Evolutionary conservation across 1,140 invertebrate genomes (phyloP).

Genomic region (Brachionus rubens): DNA sequence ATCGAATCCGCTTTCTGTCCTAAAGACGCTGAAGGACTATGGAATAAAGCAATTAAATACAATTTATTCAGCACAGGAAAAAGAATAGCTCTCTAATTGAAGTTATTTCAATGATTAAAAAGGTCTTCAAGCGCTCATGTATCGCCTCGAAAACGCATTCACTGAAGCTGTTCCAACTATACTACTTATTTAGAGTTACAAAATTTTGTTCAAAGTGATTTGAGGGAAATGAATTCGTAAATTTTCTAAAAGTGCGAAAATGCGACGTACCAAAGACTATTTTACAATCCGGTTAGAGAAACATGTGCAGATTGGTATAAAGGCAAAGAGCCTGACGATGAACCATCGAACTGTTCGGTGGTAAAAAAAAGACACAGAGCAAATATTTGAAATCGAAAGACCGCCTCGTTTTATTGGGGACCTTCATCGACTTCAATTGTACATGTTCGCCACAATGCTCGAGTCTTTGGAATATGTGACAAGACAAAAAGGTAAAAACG

Average conservation of each 20-base stretch:
- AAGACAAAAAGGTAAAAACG: constrained; percentile 75
- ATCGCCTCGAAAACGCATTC: constrained; percentile 94
- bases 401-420: constrained; percentile 32
- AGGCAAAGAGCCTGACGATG: constrained; percentile 76
- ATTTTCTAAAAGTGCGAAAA: constrained; percentile 95
- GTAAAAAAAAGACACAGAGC: constrained; percentile 89
- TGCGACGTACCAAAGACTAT: constrained; percentile 79
- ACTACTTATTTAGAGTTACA: constrained; percentile 95
- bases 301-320: constrained; percentile 93
- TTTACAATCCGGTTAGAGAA: constrained; percentile 86
- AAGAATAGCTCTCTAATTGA: constrained; percentile 96
- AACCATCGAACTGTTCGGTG: constrained; percentile 85
- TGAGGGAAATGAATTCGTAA: constrained; percentile 90
- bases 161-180: constrained; percentile 86
- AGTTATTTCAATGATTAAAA: constrained; percentile 99
- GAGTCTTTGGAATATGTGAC: constrained; percentile 94
- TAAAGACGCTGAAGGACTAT: constrained; percentile 95
- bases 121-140: constrained; percentile 93
- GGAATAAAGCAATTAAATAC: constrained; percentile 92
- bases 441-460: constrained; percentile 98
- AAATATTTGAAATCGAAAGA: constrained; percentile 66
- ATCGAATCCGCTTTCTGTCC: constrained; percentile 85
- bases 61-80: constrained; percentile 97
- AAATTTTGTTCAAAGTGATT: constrained; percentile 86
- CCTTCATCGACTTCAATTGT: constrained; percentile 72